Base-by-base conservation (phyloP, 2,797 vertebrate species). In the Halcyon smyrnensis region DNA sequence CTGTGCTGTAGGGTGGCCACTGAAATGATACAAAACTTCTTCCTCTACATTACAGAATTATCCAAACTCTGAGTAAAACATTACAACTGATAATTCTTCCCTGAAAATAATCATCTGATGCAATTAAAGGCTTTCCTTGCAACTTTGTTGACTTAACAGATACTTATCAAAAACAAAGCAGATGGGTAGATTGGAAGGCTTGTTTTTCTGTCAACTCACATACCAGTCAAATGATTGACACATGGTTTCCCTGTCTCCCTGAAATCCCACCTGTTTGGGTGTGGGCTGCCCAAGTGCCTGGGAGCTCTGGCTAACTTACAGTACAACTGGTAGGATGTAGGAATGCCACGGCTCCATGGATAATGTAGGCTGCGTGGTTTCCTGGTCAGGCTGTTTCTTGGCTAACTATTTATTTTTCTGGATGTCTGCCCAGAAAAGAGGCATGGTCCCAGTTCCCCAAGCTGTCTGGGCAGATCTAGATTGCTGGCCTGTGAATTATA, bases 231-330 rank as follows among this genome's bases (percentile, higher is more conserved):
- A 51, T 25, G 51, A 70, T 68, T 59, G 51, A 65, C 50, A 56
- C 0, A 1, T n/a, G 16, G 4, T 64, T 86, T 91, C n/a, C 30
- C 67, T 90, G 85, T 67, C 74, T 95, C 21, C n/a, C 39, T 77
- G 59, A 87, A 76, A 69, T 91, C 73, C 82, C 92, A 95, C 84
- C 87, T 93, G 89, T 60, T 70, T 90, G 68, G 28, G 3, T 80
- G 56, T 53, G 48, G 59, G 63, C 34, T 94, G 84, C 62, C 71
- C 65, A 81, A 87, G 73, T 84, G 76, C 82, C 91, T 86, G 28
- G 54, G 62, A 96, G 81, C 62, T 78, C 53, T 96, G 89, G 82
- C 87, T 92, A 62, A 74, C 9, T 57, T 74, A 15, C 1, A 62
- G 21, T 53, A 54, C 57, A 73, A 75, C 21, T 46, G 36, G 3